A percentile compares a stretch with the other conserved stretches of the same genome.
These are phyloP conservation scores for Centropus unirufus DNA, from an alignment of 2,113 vertebrate species.

Conservation along the genomic window DNA sequence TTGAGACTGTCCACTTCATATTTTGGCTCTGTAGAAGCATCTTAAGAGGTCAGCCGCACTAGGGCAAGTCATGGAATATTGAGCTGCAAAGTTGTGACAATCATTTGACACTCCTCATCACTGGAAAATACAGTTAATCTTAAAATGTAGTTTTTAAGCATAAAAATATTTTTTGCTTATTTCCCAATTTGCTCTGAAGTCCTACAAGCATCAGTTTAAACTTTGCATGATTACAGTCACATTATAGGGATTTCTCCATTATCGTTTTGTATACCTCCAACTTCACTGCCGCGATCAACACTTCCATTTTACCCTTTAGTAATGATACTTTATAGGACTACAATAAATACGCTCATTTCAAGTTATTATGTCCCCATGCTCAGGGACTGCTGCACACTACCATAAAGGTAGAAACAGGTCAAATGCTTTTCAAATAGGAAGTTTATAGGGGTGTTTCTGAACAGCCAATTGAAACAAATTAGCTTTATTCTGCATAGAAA, in stretches of 20 bases:
- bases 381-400: not conserved
- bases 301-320: not conserved
- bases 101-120: not conserved
- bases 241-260: fast-evolving
- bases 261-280: not conserved
- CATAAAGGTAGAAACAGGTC: not conserved
- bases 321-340: not conserved
- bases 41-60: not conserved
- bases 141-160: not conserved
- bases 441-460: not conserved
- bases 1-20: not conserved
- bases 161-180: not conserved
- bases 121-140: not conserved
- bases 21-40: not conserved
- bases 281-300: not conserved
- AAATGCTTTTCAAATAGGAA: not conserved
- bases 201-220: not conserved
- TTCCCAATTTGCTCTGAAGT: not conserved
- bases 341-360: not conserved
- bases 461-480: not conserved
- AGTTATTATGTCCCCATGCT: not conserved
- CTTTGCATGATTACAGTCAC: not conserved
- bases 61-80: not conserved
- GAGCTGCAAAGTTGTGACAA: not conserved
- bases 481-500: conserved; percentile 26